Conservation (phyloP, 2,888 invertebrate species). For the Drosophila merina region DNA sequence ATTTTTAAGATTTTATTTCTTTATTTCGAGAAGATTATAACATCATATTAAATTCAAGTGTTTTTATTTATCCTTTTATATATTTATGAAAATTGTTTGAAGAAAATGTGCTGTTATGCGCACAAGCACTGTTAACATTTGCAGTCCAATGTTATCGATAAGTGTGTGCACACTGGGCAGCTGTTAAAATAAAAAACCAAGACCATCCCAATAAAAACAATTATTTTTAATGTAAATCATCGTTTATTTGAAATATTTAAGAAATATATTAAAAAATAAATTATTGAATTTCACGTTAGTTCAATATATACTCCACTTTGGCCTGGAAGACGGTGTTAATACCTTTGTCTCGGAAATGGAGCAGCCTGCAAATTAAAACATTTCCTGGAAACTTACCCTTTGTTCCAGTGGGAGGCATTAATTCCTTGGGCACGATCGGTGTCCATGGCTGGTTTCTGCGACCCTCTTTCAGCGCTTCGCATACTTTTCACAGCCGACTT, state of each 20-base stretch:
- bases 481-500: conserved; percentile 74
- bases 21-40: no score
- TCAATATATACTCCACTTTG: background rate
- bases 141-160: background rate
- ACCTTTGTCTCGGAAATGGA: background rate
- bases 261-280: background rate
- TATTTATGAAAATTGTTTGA: background rate
- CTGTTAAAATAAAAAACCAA: background rate
- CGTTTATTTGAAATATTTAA: background rate
- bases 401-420: background rate
- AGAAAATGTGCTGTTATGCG: background rate
- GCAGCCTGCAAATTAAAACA: conserved; percentile 49
- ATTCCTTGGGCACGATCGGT: conserved; percentile 1
- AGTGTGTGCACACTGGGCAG: conserved; percentile 3
- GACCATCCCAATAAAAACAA: background rate
- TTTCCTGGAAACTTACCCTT: conserved; percentile 55
- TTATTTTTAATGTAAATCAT: background rate
- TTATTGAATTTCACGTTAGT: background rate
- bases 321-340: background rate
- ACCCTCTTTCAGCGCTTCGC: conserved; percentile 66
- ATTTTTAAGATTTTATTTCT: no score
- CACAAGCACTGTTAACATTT: background rate
- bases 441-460: conserved; percentile 58
- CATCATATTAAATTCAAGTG: no score
- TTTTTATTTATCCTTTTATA: no score